Evolutionary conservation across 1,140 invertebrate species (phyloP), one percentile per base, ranked within the genome.

Genomic region (Drosophila oshimai): DNA sequence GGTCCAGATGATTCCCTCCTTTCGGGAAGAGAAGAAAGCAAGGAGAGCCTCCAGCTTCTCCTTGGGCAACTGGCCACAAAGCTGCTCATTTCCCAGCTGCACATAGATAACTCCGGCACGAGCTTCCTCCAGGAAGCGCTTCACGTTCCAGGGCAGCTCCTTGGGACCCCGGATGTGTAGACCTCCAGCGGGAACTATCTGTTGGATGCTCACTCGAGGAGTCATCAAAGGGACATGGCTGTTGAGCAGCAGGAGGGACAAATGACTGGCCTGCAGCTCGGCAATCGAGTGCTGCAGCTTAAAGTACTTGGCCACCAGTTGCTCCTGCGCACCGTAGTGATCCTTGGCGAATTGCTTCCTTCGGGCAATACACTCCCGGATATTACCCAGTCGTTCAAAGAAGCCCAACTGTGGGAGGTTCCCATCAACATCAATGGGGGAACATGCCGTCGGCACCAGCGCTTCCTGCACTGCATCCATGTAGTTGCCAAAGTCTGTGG

Each of bases 41-140:
- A 88, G 54, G 0, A 94, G 89, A 9, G 89, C 74, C 3, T 91
- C 37, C 13, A 84, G 46, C 39, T 89, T 91, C 4, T 90, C 69
- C 17, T 64, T 60, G 1, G 91, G 79, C 42, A 91, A 20, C 44
- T 86, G 55, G 4, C 73, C 79, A 28, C 90, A 91, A 4, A 61
- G 58, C 36, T 90, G 73, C 22, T 90, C 78, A 33, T 84, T 87
- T 4, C 90, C 89, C 10, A 94, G 67, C 73, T 93, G 93, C 17
- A 94, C 92, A 60, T 93, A 94, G 3, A 94, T 91, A 7, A 92
- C 92, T 2, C 93, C 94, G 10, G 92, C 39, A 1, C 71, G 87
- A 0, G 93, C 90, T 3, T 90, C 88, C 41, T 92, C 92, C 15
- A 92, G 28, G 29, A 91, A 91, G 17, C 79, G 77, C 55, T 90